Base-by-base conservation (phyloP, 1,140 invertebrate genomes). In the Andricus grossulariae region DNA sequence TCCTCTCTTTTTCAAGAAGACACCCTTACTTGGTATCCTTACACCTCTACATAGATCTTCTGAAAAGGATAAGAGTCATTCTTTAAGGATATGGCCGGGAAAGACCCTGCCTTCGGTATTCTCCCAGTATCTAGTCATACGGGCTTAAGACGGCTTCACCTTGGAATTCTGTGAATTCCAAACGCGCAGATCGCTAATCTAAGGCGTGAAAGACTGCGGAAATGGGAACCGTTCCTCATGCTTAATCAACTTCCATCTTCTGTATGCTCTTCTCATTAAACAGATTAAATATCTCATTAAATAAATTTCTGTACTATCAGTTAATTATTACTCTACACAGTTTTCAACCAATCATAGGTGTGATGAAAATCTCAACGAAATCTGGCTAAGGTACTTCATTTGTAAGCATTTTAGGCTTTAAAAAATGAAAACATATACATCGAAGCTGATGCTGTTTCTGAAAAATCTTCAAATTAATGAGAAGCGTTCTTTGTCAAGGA, bases 61-160 rank as follows among this genome's bases (percentile, higher is more conserved):
- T 57, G 76, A 73, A 75, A 74, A 77, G 76, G 81, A 78, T 74
- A 79, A 84, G 80, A 80, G 76, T 78, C 60, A 74, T 79, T 73
- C 57, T 79, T 81, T 74, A 83, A 81, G 71, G 71, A 78, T 79
- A 60, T 60, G 32, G 50, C 72, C 10, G 39, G 39, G 39, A 45
- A 45, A 45, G 39, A 15, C 18, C 70, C 70, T 71, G 21, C 70
- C 70, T n/a, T 19, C 70, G 16, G 32, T 39, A 45, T 71, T 71
- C 70, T 32, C 39, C 49, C 72, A 45, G 25, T 21, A 49, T 32
- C 54, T 32, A 73, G 50, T 73, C 54, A 52, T 52, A 73, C 50
- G 18, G 55, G 52, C 54, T 74, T 49, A 57, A 50, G 6, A 11
- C 25, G 52, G 52, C 16, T 45, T 74, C 54, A 57, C 57, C 54